Base-by-base conservation (phyloP, 2,888 invertebrate species). In the Megalurothrips usitatus region DNA sequence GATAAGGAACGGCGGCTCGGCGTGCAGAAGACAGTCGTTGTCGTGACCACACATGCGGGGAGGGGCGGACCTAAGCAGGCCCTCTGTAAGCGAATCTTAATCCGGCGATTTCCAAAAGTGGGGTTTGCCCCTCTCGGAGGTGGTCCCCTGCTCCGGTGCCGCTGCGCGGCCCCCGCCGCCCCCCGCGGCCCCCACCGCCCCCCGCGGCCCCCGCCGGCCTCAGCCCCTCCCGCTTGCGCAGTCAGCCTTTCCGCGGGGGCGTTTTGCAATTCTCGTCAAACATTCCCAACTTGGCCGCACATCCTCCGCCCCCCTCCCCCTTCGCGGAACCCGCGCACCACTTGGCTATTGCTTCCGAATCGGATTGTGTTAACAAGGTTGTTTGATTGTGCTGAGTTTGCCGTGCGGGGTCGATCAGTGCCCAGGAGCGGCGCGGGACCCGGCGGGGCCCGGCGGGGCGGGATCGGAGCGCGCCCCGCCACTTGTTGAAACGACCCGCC, bases 361-460 rank as follows among this genome's bases (percentile, higher is more conserved):
- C 68, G 23, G 68, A 75, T 75, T 26, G 23, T 26, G 68, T 26
- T 75, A 75, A 75, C 68, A 75, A 75, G 68, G 23, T 75, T 75
- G 68, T 75, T 75, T 75, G 23, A 68, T 68, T 68, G 68, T 75
- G 68, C 68, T 75, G 68, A 75, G 68, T 75, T 75, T 26, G 68
- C 23, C 26, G 68, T 23, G 68, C 26, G 58, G 58, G 58, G 34
- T 6, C 34, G 34, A 43, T 43, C 34, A 6, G 34, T 43, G 34
- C 34, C 52, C 52, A n/a, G n/a, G n/a, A n/a, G n/a, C n/a, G n/a
- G n/a, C n/a, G n/a, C n/a, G n/a, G n/a, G n/a, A n/a, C n/a, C n/a
- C n/a, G n/a, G n/a, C n/a, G n/a, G n/a, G n/a, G n/a, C n/a, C n/a
- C n/a, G n/a, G n/a, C n/a, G 52, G 58, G 58, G 6, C 58, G 58